phyloP scores from a whole-genome alignment of 2,113 vertebrate species.

The Rhynchomys soricoides region DNA sequence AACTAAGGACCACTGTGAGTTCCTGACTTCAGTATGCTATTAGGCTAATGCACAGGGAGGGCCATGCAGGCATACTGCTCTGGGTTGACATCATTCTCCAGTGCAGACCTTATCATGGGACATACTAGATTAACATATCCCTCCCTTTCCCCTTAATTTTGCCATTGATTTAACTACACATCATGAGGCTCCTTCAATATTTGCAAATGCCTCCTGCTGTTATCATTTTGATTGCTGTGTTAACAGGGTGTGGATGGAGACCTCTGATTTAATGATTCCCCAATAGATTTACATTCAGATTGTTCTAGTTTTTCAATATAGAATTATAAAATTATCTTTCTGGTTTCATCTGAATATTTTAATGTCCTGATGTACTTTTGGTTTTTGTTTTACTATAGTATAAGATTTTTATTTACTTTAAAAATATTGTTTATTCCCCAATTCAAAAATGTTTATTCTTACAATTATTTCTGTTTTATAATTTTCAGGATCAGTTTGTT shows the following conservation, averaged over 20 bases:
- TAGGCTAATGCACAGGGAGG: neutral
- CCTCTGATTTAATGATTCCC: neutral
- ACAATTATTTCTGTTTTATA: neutral
- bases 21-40: neutral
- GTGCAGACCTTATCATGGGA: neutral
- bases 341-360: neutral
- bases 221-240: neutral
- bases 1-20: neutral
- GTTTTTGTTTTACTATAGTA: neutral
- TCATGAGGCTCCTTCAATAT: neutral
- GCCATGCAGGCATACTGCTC: neutral
- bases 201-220: neutral
- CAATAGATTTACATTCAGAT: neutral
- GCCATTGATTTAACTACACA: neutral
- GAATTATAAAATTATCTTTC: neutral
- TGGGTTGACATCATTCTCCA: neutral
- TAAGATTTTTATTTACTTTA: neutral
- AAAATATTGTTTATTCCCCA: neutral
- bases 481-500: neutral
- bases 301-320: neutral
- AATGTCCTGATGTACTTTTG: neutral
- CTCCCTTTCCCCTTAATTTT: neutral
- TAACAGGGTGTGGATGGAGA: neutral
- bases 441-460: conserved; percentile 1
- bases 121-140: neutral